Evolutionary conservation across 1,140 invertebrate species (phyloP), one percentile per base, ranked within the genome.

Genomic region (Monomorium pharaonis): DNA sequence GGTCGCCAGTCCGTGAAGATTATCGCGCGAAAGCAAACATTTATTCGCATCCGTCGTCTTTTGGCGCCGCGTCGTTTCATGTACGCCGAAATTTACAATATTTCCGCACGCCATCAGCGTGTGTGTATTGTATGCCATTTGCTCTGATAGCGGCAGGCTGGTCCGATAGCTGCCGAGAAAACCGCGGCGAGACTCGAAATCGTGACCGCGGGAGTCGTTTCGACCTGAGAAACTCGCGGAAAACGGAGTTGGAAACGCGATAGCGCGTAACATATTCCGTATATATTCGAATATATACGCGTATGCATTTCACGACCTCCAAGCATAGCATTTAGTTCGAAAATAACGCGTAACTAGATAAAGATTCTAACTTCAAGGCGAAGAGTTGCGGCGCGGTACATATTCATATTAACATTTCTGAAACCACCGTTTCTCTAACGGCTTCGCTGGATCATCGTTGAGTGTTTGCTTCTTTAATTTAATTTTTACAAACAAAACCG

Each of bases 1-100:
- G 14, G 21, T 33, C 54, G 47, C 10, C 51, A 72, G 42, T 72
- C 47, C 27, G 30, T 49, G 10, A 81, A 88, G 86, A 86, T 89
- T 83, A 90, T 90, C 56, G 37, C 56, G 51, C 27, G 77, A 58
- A 84, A 77, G 62, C 60, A 90, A 88, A 88, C 75, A 67, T 90
- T 88, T 86, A 76, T n/a, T 60, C 18, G 58, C 3, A 14, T 2
- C 12, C 30, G 51, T 49, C 54, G 42, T 2, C 77, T 76, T 62
- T 37, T 18, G 44, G 14, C 70, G 7, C 30, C 18, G 14, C 18
- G 47, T n/a, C 54, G 44, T 89, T 69, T 85, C 18, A 54, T 80
- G 49, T 51, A 6, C 2, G 60, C 67, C 44, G 74, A 75, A 87
- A 89, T 86, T 89, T 89, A 87, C 12, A 42, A 67, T 24, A 69